A percentile compares a stretch with the other conserved stretches of the same genome.
Conservation (phyloP, 2,888 invertebrate species). For the Muscina levida region DNA sequence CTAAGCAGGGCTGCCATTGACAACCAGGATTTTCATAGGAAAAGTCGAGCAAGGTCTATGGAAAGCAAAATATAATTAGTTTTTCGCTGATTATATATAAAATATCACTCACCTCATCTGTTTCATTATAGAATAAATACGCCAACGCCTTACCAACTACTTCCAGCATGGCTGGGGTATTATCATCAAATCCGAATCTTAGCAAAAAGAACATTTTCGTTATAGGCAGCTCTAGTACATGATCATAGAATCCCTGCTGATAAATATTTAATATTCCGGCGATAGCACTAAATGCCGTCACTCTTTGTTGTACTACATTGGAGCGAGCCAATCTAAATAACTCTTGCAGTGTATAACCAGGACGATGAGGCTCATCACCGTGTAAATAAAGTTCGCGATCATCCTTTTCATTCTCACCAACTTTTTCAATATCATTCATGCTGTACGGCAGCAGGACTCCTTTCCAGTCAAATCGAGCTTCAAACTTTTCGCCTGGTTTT, state of each 20-base stretch:
- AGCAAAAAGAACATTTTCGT: constrained; percentile 90
- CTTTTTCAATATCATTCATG: constrained; percentile 11
- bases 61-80: background rate
- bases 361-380: constrained; percentile 93
- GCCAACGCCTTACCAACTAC: constrained; percentile 89
- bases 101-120: constrained; percentile 86
- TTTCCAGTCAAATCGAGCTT: constrained; percentile 91
- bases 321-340: constrained; percentile 89
- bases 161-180: constrained; percentile 85
- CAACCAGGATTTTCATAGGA: constrained; percentile 85
- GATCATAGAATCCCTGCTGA: constrained; percentile 88
- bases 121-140: constrained; percentile 86
- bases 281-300: constrained; percentile 88
- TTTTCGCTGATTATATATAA: too few species aligned
- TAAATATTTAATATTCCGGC: constrained; percentile 88
- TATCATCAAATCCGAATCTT: constrained; percentile 93
- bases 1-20: constrained; percentile 83
- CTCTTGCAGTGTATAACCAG: constrained; percentile 95
- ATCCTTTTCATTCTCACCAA: constrained; percentile 75
- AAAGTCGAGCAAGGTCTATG: constrained; percentile 84
- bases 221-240: constrained; percentile 86
- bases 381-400: constrained; percentile 90
- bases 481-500: constrained; percentile 84
- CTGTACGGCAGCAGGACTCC: constrained; percentile 87
- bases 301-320: constrained; percentile 90